Evolutionary conservation across 2,113 vertebrate species (phyloP), one percentile per base, ranked within the genome.

Genomic region (Spea multiplicata): DNA sequence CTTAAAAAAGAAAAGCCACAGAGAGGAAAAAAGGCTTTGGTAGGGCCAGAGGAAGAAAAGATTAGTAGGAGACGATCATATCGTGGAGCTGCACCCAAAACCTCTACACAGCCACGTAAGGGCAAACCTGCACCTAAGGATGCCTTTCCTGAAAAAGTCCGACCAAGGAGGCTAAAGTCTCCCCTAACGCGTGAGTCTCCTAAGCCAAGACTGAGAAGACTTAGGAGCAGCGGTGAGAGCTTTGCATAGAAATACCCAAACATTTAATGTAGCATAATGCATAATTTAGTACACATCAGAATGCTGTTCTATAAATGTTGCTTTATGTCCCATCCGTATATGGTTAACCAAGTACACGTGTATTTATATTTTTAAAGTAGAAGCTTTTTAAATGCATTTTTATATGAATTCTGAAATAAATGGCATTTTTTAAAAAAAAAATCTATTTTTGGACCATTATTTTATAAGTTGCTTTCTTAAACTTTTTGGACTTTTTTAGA

Each of bases 151-250:
- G 59, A 47, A 5, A 72, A 65, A 57, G 8, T 44, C 6, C 72
- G 69, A 44, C 9, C 59, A 47, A 13, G 49, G n/a, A 8, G n/a
- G 44, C 49, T 53, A 6, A 78, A 57, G 17, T 55, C 76, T 47
- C 8, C n/a, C 8, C 47, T 5, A 44, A 14, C 76, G 30, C 49
- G 5, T 5, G 64, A 72, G n/a, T 71, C 61, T 17, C 76, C 69
- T 3, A 72, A 46, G 30, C 2, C 7, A 6, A 64, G 44, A 55
- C 4, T 8, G 16, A 72, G 69, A 46, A 8, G 57, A 53, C 44
- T 61, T 14, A 61, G 76, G 45, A 66, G 57, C 13, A 59, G 14
- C 12, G 66, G 74, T 76, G 44, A 76, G 65, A 30, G 30, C 30
- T 30, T 30, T 30, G 30, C 30, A 30, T 30, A 30, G 30, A 30